Evolutionary conservation across 2,113 vertebrate genomes (phyloP), one percentile per base, ranked within the genome.

Genomic region (Archilochus colubris): DNA sequence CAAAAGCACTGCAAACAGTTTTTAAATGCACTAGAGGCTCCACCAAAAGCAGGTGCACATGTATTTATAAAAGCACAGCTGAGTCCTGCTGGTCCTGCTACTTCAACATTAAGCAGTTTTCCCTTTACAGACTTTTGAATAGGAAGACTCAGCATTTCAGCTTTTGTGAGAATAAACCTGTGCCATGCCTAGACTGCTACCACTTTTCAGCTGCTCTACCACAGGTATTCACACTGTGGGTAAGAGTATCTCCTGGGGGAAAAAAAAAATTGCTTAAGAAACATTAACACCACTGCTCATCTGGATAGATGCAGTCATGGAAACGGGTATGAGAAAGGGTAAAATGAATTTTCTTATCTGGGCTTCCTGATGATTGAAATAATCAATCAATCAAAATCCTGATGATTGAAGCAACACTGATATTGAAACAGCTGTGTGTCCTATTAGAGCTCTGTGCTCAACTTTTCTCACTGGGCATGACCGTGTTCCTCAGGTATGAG

Each of bases 1-100:
- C 23, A 93, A 96, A 91, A 94, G 50, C 87, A 69, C 86, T 94
- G 85, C 95, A 94, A 95, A 93, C 95, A 96, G 31, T 93, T 97
- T 98, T 97, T 79, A 95, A 97, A 95, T 69, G 78, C 63, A 86
- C 19, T 85, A 58, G 89, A 53, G 74, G 86, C 30, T 79, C 68
- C 4, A 3, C 80, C 50, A 94, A 94, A 93, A 92, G 82, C 88
- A 96, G 79, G 59, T 91, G 86, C 58, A 90, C 82, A 63, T 89
- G 67, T 91, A 91, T 95, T 95, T 93, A 96, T 95, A 75, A 89
- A 93, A 97, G 79, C 48, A 72, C 23, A 93, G 82, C 50, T 66
- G 85, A 96, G 48, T 36, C 43, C 12, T 93, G 92, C 91, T 94
- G 86, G 78, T 63, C 75, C 82, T 63, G 7, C 63, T 89, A 66